Percentiles rank a stretch among this genome's conserved stretches.
Conservation (phyloP, 2,888 invertebrate genomes). For the Sialis lutaria region DNA sequence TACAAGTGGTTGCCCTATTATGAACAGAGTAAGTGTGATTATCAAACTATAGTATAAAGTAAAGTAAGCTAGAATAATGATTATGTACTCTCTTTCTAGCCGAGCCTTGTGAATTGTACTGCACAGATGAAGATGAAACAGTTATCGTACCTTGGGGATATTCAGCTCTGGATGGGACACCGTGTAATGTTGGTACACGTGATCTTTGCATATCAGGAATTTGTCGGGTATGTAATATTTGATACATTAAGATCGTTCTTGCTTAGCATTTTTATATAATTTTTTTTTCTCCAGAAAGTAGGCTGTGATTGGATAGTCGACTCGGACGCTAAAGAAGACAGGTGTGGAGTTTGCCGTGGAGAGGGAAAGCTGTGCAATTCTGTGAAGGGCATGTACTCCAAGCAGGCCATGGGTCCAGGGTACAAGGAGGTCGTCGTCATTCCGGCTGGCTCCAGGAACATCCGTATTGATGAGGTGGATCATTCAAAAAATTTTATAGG, state of each 20-base stretch:
- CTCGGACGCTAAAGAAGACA: slow-evolving; percentile 61
- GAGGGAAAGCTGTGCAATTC: slow-evolving; percentile 66
- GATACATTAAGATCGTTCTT: too few species aligned
- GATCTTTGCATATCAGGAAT: slow-evolving; percentile 70
- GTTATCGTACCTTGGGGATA: slow-evolving; percentile 59
- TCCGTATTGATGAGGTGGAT: slow-evolving; percentile 43
- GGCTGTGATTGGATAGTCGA: slow-evolving; percentile 85
- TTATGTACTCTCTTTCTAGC: slow-evolving; percentile 24
- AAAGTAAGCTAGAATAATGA: too few species aligned
- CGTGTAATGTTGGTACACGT: slow-evolving; percentile 62
- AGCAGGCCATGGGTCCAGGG: slow-evolving; percentile 29
- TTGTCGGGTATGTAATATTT: slow-evolving; percentile 39
- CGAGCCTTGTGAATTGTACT: slow-evolving; percentile 67
- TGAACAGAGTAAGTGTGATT: slow-evolving; percentile 39
- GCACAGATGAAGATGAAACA: slow-evolving; percentile 56
- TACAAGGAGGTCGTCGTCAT: slow-evolving; percentile 33
- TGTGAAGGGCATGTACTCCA: slow-evolving; percentile 36
- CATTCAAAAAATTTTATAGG: slow-evolving; percentile 65
- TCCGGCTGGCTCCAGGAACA: slow-evolving; percentile 39
- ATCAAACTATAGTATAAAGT: too few species aligned
- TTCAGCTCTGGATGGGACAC: slow-evolving; percentile 67
- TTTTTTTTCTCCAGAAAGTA: slow-evolving; percentile 46
- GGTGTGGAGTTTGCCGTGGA: slow-evolving; percentile 75
- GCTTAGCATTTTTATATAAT: background rate
- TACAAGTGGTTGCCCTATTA: slow-evolving; percentile 58